Conservation (phyloP, 2,888 invertebrate species). For the Pachydiplax longipennis region DNA sequence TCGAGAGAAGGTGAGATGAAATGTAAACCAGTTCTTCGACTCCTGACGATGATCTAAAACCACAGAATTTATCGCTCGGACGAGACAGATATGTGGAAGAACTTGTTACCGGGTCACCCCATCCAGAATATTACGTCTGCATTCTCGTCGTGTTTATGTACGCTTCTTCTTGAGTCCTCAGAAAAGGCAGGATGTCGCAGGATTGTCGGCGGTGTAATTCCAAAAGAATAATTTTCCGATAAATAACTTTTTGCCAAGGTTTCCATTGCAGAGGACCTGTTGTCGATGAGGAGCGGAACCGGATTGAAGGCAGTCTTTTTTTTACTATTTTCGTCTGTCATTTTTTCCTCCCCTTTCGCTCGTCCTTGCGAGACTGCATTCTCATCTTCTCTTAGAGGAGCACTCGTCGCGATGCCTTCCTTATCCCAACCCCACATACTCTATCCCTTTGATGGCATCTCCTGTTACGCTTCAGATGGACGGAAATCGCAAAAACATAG, state of each 20-base stretch:
- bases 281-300: slow-evolving; percentile 2
- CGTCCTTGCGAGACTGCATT: slow-evolving; percentile 20
- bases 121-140: neutral
- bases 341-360: neutral
- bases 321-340: neutral
- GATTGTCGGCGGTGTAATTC: neutral
- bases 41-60: neutral
- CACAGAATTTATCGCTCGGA: neutral
- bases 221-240: slow-evolving; percentile 19
- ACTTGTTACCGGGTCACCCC: neutral
- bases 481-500: neutral
- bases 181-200: neutral
- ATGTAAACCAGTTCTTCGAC: too few relatives aligned
- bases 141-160: neutral
- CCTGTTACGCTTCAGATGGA: neutral
- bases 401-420: neutral
- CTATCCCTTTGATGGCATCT: neutral
- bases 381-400: neutral
- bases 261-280: neutral
- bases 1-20: too few relatives aligned
- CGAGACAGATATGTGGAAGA: neutral
- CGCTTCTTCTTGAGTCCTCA: neutral
- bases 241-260: neutral
- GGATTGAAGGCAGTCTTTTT: neutral
- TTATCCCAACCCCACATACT: neutral